Percentiles rank a stretch among this genome's conserved stretches.
These are phyloP conservation scores for Oreohelix idahoensis DNA, from an alignment of 1,140 invertebrate species.

Conservation along the genomic window DNA sequence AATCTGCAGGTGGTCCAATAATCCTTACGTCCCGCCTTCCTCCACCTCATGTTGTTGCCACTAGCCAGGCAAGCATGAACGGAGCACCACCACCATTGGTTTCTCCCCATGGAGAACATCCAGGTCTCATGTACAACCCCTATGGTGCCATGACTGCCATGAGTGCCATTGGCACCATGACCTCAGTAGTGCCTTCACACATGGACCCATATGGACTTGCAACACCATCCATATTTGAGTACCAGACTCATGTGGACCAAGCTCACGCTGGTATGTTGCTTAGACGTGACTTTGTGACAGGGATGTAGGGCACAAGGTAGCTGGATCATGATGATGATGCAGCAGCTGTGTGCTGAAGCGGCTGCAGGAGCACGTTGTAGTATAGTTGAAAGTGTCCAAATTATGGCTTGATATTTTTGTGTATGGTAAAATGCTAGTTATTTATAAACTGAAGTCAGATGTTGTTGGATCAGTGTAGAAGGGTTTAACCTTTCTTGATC, in stretches of 20 bases:
- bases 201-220: conserved; percentile 47
- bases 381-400: no score
- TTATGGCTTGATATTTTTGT: no score
- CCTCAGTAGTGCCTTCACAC: conserved; percentile 60
- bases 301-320: conserved; percentile 21
- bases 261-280: conserved; percentile 67
- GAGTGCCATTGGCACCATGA: conserved; percentile 55
- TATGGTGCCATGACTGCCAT: conserved; percentile 30
- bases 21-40: conserved; percentile 58
- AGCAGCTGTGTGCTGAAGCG: not conserved
- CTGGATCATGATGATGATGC: not conserved
- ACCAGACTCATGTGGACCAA: conserved; percentile 60
- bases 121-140: conserved; percentile 35
- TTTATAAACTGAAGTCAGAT: no score
- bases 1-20: conserved; percentile 57
- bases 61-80: conserved; percentile 51
- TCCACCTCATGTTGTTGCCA: conserved; percentile 36
- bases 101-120: conserved; percentile 49
- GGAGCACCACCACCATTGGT: conserved; percentile 67
- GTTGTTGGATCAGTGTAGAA: no score
- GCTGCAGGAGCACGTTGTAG: no score
- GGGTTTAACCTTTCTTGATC: no score
- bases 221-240: conserved; percentile 63
- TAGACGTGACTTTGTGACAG: conserved; percentile 40
- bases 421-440: no score